These are phyloP conservation scores for Chlorodrepanis virens DNA, from an alignment of 2,113 vertebrate genomes.

Conservation along the genomic window DNA sequence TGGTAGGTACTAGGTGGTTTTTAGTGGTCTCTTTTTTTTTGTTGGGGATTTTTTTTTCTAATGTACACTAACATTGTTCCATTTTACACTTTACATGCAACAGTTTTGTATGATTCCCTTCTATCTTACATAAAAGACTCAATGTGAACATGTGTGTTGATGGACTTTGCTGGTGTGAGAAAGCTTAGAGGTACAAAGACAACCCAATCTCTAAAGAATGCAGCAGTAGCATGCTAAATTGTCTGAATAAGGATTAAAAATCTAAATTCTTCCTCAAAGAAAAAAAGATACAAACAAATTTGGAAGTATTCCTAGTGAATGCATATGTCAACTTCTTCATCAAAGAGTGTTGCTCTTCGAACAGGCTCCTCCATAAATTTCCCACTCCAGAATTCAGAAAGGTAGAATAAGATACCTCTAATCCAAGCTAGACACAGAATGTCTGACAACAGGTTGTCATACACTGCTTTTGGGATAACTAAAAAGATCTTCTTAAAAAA, in stretches of 20 bases:
- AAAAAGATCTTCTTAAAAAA: background rate
- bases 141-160: background rate
- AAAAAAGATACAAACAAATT: background rate
- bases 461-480: fast-evolving
- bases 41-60: background rate
- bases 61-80: background rate
- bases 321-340: background rate
- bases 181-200: background rate
- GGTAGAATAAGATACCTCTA: background rate
- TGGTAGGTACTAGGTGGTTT: background rate
- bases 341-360: background rate
- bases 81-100: background rate
- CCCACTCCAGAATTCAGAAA: background rate
- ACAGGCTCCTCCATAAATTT: background rate
- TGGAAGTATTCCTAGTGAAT: background rate
- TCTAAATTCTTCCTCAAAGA: too few species aligned
- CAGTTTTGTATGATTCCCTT: background rate
- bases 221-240: background rate
- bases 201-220: background rate
- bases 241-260: background rate
- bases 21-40: background rate
- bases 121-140: background rate
- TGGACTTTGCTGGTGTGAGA: background rate
- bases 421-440: background rate
- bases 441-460: background rate